Conservation (phyloP, 1,140 invertebrate genomes). For the Caenorhabditis tropicalis region DNA sequence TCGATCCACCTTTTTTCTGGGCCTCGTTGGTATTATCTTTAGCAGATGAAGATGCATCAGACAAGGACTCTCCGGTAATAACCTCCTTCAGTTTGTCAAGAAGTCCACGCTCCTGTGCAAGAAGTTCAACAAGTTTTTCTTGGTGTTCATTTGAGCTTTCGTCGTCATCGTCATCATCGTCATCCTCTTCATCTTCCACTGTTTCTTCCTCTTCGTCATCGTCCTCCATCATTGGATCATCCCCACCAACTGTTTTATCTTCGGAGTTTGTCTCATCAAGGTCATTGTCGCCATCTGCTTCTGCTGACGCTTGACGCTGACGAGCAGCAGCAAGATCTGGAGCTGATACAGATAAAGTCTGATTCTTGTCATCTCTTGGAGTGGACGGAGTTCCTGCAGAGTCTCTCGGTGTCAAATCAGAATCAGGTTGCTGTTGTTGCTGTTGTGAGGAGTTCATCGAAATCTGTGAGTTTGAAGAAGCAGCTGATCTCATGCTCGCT, state of each 20-base stretch:
- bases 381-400: conserved; percentile 9
- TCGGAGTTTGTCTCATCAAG: not conserved
- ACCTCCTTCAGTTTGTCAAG: conserved; percentile 40
- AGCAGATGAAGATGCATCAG: conserved; percentile 22
- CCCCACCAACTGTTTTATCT: conserved; percentile 44
- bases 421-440: not conserved
- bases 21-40: conserved; percentile 1
- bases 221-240: conserved; percentile 46
- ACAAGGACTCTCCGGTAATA: conserved; percentile 19
- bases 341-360: conserved; percentile 52
- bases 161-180: conserved; percentile 6
- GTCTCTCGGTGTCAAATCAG: conserved; percentile 6
- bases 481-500: conserved; percentile 5
- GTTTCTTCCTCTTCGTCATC: conserved; percentile 50
- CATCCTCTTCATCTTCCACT: conserved; percentile 37
- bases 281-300: conserved; percentile 15
- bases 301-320: conserved; percentile 44
- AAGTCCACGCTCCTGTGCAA: not conserved
- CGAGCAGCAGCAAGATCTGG: conserved; percentile 49
- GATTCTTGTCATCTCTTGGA: conserved; percentile 43
- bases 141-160: conserved; percentile 28
- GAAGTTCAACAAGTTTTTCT: not conserved
- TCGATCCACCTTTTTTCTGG: conserved; percentile 17
- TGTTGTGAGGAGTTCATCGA: not conserved
- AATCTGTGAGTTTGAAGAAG: not conserved